Evolutionary conservation across 2,797 vertebrate species (phyloP).

Genomic region (Basileuterus tristriatus): DNA sequence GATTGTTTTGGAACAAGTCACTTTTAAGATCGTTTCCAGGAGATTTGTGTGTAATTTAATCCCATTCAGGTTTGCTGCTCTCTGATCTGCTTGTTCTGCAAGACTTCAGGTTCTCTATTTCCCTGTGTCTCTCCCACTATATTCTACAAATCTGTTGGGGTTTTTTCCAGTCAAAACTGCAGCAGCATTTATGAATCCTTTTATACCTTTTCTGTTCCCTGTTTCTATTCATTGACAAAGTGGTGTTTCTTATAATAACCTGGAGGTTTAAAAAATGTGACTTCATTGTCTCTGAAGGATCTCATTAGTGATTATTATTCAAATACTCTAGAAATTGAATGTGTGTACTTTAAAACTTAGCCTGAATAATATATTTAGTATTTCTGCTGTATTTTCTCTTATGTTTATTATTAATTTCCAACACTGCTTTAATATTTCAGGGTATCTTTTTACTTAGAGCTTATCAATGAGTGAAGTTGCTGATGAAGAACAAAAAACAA

Average conservation of each 20-base stretch:
- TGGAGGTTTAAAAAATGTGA: neutral
- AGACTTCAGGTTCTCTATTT: neutral
- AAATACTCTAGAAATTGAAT: neutral
- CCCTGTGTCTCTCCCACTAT: neutral
- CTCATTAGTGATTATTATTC: neutral
- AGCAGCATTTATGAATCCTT: neutral
- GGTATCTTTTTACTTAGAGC: neutral
- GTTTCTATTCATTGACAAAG: neutral
- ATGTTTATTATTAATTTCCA: neutral
- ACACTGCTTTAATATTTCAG: neutral
- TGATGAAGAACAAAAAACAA: neutral
- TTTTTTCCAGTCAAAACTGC: neutral
- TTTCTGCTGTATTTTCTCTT: constrained; percentile 7
- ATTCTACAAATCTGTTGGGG: neutral
- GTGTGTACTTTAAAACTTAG: neutral
- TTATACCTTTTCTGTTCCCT: neutral
- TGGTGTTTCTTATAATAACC: neutral
- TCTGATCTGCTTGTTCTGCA: neutral
- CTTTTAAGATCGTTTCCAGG: constrained; percentile 30
- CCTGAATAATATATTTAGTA: neutral
- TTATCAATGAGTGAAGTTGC: neutral
- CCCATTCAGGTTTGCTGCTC: neutral
- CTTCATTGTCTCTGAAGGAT: neutral
- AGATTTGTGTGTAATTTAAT: constrained; percentile 31
- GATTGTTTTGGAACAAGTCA: constrained; percentile 33